Base-by-base conservation (phyloP, 2,888 invertebrate species). In the Rhamnusium bicolor region DNA sequence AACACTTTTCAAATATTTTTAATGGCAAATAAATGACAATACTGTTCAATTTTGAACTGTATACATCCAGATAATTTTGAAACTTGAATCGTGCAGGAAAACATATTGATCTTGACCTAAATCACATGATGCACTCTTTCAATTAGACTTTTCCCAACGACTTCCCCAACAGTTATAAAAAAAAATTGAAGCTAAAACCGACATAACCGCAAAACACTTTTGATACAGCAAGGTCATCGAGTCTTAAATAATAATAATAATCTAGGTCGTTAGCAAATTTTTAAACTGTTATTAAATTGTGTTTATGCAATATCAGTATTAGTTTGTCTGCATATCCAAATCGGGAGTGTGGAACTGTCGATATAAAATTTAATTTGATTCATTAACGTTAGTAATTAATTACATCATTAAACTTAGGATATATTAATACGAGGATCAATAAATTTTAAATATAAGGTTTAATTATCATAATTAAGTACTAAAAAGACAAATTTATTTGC, bases 401-500 rank as follows among this genome's bases (percentile, higher is more conserved):
- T 46, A 46, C 61, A 47, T 61, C 61, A 61, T 61, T 61, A 61
- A 40, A 6, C 68, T 71, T 73, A 62, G 65, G 65, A 10, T 63
- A 51, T 65, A 12, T 66, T 53, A 51, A 71, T 62, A 69, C 21
- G 69, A 72, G 21, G 24, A 65, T 74, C 68, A 51, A 71, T 76
- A 68, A 68, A 72, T 72, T 61, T 61, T 12, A 47, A 60, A 69
- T 49, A 61, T 71, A 63, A 70, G 67, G 53, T 69, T 68, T 29
- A 70, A 72, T 74, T 67, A 14, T 46, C 72, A 71, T 76, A 72
- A 69, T 62, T 62, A 63, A 24, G 27, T 47, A 54, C 53, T 65
- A 68, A 72, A 56, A 51, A 62, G 69, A 62, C 40, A 68, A 74
- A 68, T 72, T 74, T 68, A 74, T 69, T 67, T 61, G 61, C 54